Conservation (phyloP, 1,140 invertebrate species). For the Macrosteles quadrilineatus region DNA sequence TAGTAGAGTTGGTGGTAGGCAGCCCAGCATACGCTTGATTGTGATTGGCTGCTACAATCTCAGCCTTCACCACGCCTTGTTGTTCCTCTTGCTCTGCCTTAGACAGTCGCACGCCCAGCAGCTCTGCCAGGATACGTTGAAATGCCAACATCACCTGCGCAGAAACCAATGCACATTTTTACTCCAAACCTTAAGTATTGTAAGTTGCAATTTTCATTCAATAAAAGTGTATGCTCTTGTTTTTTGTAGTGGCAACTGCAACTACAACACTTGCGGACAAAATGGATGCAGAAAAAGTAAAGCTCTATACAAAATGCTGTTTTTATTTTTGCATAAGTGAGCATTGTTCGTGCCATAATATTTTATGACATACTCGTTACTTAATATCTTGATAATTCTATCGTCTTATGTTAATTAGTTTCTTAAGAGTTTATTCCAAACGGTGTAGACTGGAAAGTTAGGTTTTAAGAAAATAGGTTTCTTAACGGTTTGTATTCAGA, state of each 20-base stretch:
- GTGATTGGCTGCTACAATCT: conserved; percentile 51
- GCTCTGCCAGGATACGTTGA: conserved; percentile 65
- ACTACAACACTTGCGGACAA: background rate
- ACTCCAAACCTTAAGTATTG: background rate
- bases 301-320: background rate
- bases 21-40: conserved; percentile 22
- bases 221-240: background rate
- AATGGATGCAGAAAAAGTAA: background rate
- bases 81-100: conserved; percentile 67
- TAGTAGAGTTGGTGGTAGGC: conserved; percentile 27
- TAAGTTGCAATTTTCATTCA: background rate
- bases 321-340: background rate
- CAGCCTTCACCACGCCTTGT: conserved; percentile 65
- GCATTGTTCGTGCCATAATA: too few relatives aligned
- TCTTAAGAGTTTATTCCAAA: too few relatives aligned
- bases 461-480: too few relatives aligned
- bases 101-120: conserved; percentile 63
- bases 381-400: too few relatives aligned
- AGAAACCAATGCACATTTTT: background rate
- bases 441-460: too few relatives aligned
- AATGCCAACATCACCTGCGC: conserved; percentile 59
- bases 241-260: background rate
- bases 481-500: too few relatives aligned
- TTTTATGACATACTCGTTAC: too few relatives aligned
- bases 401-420: too few relatives aligned